Evolutionary conservation across 2,888 invertebrate species (phyloP).

Genomic region (Nudaria mundana): DNA sequence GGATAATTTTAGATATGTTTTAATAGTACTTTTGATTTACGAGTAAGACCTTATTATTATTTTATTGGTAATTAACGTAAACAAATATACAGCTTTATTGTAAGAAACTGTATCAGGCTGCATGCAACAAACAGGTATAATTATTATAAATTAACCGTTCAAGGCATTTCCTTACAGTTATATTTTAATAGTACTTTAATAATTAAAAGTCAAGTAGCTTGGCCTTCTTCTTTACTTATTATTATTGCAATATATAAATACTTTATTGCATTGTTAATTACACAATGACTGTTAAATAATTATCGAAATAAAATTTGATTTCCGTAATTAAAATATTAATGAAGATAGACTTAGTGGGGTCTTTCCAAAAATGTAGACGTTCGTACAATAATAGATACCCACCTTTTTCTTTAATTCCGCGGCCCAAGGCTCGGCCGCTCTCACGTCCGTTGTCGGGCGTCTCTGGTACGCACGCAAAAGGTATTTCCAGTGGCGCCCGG

Average conservation of each 20-base stretch:
- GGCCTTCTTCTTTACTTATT: slow-evolving; percentile 46
- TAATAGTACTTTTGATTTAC: background rate
- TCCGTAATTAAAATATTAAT: slow-evolving; percentile 36
- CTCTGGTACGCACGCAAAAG: too few relatives aligned
- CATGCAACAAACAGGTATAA: slow-evolving; percentile 21
- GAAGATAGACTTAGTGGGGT: slow-evolving; percentile 5
- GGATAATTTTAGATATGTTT: too few relatives aligned
- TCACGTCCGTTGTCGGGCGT: too few relatives aligned
- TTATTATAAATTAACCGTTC: slow-evolving; percentile 48
- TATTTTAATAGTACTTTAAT: slow-evolving; percentile 56
- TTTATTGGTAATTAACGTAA: slow-evolving; percentile 8
- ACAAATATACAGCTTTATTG: slow-evolving; percentile 17
- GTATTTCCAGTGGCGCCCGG: too few relatives aligned
- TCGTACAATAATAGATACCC: too few relatives aligned
- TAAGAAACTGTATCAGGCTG: slow-evolving; percentile 13
- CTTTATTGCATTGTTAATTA: slow-evolving; percentile 33
- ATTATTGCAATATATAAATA: slow-evolving; percentile 42
- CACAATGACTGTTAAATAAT: slow-evolving; percentile 22
- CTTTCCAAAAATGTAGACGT: too few relatives aligned
- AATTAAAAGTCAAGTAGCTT: slow-evolving; percentile 50
- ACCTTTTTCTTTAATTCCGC: too few relatives aligned
- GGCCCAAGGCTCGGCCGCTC: too few relatives aligned
- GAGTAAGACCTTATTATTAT: slow-evolving; percentile 1
- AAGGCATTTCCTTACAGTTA: slow-evolving; percentile 59
- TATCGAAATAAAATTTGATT: slow-evolving; percentile 33